Base-by-base conservation (phyloP, 2,797 vertebrate species). In the Prionace glauca region DNA sequence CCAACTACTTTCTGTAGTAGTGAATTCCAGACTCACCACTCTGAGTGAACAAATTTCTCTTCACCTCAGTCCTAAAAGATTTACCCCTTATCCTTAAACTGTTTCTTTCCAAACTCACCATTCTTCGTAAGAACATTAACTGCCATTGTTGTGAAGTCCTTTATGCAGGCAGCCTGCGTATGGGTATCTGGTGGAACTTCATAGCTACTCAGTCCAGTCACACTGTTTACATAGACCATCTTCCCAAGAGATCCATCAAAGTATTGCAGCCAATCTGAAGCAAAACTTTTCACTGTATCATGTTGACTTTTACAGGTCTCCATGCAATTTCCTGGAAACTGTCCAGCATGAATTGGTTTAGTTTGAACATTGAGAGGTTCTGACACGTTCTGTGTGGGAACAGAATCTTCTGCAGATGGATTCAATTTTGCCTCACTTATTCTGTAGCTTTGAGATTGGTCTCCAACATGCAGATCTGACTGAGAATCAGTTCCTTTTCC, bases 201-300 rank as follows among this genome's bases (percentile, higher is more conserved):
- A 0, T 99, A 99, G 94, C 97, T 98, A 97, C 99, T 99, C 94
- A 99, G 98, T 50, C 99, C 99, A 0, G 99, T 99, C 95, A 97
- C 96, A 96, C 96, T 98, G 97, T 99, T 99, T 96, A 99, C 96
- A n/a, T 98, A 99, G 95, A 98, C 97, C 0, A 96, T 98, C 97
- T 96, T 99, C 96, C 99, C 99, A 41, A 97, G 96, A 0, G 96
- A 97, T 84, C 96, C 84, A 94, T 99, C 98, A 94, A 99, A 99
- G 97, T 98, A 98, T 96, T 98, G 97, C 91, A 98, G 96, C 99
- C 99, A 99, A 96, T 98, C 97, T 10, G 97, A 97, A 41, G 96
- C 1, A 50, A 45, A 72, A 94, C 26, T 11, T 50, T 74, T 56
- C 24, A 72, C 50, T 12, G 71, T 0, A 14, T 94, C 65, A 32